These are phyloP conservation scores for Zophobas atratus DNA, from an alignment of 1,140 invertebrate species.

Conservation along the genomic window DNA sequence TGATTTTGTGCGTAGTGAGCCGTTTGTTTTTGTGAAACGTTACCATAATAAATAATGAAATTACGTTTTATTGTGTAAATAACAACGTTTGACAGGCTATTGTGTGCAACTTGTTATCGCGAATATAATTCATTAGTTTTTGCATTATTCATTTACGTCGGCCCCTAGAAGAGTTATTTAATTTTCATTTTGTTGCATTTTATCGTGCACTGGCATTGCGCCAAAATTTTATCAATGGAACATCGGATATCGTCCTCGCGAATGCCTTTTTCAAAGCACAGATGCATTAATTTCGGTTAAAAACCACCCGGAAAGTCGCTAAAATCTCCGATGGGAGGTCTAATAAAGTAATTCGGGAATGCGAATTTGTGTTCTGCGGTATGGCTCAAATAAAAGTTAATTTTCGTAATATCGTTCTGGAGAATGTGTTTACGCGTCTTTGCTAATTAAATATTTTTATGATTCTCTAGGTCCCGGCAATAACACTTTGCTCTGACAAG, in stretches of 20 bases:
- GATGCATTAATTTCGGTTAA: conserved; percentile 6
- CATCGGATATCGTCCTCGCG: conserved; percentile 3
- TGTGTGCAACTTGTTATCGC: conserved; percentile 30
- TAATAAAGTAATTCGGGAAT: conserved; percentile 11
- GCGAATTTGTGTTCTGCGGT: conserved; percentile 16
- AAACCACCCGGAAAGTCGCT: conserved; percentile 8
- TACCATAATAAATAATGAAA: conserved; percentile 35
- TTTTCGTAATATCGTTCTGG: not conserved
- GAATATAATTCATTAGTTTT: conserved; percentile 43
- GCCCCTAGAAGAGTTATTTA: conserved; percentile 34
- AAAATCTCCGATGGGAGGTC: not conserved
- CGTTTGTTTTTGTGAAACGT: conserved; percentile 27
- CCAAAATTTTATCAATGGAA: conserved; percentile 20
- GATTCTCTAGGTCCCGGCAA: not conserved
- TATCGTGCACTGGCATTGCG: conserved; percentile 1
- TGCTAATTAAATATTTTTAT: conserved; percentile 24
- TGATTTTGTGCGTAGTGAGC: conserved; percentile 23
- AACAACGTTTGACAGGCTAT: conserved; percentile 40
- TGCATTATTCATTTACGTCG: conserved; percentile 28
- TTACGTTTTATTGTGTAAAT: conserved; percentile 42
- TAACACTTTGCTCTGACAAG: no score
- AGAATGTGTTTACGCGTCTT: conserved; percentile 12
- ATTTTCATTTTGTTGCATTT: conserved; percentile 37
- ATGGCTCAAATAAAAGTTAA: not conserved
- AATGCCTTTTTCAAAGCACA: conserved; percentile 19